phyloP scores from a whole-genome alignment of 2,113 vertebrate species.

The Chroicocephalus ridibundus region DNA sequence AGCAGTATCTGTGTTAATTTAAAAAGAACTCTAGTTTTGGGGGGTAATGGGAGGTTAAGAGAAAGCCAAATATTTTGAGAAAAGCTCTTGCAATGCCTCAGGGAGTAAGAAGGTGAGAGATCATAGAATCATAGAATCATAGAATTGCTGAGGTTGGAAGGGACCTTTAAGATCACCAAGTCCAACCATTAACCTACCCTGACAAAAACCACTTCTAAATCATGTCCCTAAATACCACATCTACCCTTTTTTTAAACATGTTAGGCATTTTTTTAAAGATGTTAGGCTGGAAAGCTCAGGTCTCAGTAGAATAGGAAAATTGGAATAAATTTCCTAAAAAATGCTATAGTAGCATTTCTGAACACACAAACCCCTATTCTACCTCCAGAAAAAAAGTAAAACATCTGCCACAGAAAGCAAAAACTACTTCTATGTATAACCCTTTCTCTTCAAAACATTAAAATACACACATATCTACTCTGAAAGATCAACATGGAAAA shows the following conservation, averaged over 20 bases:
- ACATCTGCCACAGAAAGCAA: background rate
- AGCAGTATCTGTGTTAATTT: background rate
- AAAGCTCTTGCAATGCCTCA: background rate
- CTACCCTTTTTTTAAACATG: too few species aligned
- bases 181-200: too few species aligned
- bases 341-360: background rate
- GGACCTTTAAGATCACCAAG: too few species aligned
- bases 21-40: background rate
- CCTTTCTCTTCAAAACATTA: background rate
- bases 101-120: background rate
- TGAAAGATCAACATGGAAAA: background rate
- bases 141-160: too few species aligned
- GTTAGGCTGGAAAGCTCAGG: background rate
- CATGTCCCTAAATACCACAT: too few species aligned
- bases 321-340: background rate
- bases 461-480: background rate
- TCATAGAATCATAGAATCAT: too few species aligned
- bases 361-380: background rate
- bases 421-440: background rate
- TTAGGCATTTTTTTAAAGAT: too few species aligned
- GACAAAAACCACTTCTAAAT: too few species aligned
- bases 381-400: background rate
- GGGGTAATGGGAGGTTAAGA: rapidly evolving
- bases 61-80: background rate
- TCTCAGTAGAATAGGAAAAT: background rate